A percentile compares a stretch with the other conserved stretches of the same genome.
Conservation (phyloP, 1,140 invertebrate genomes). For the Physella acuta region DNA sequence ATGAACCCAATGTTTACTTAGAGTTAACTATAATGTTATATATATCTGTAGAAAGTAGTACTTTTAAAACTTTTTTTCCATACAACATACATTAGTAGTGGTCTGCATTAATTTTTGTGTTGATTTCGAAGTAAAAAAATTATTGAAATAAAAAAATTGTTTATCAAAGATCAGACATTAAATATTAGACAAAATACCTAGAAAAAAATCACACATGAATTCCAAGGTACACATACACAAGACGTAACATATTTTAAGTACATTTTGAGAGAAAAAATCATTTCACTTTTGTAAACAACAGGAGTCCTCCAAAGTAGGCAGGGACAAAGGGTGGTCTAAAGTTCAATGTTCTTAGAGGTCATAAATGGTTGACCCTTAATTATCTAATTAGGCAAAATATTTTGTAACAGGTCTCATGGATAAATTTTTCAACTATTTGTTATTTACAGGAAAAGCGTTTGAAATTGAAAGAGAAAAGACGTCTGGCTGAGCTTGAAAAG, state of each 20-base stretch:
- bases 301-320: neutral
- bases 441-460: constrained; percentile 62
- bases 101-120: too few species aligned
- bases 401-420: neutral
- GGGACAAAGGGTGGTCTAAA: neutral
- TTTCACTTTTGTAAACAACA: neutral
- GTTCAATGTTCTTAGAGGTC: neutral
- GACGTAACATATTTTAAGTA: too few species aligned
- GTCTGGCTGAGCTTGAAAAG: constrained; percentile 52
- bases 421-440: constrained; percentile 12
- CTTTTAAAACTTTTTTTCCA: too few species aligned
- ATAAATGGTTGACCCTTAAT: neutral
- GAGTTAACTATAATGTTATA: too few species aligned
- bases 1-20: neutral
- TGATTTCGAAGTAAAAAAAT: too few species aligned
- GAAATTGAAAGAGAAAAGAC: constrained; percentile 58
- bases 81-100: too few species aligned
- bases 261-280: neutral
- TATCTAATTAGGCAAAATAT: neutral
- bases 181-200: too few species aligned
- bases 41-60: too few species aligned
- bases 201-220: too few species aligned
- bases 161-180: too few species aligned
- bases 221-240: too few species aligned
- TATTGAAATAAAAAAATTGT: too few species aligned